A percentile compares a stretch with the other conserved stretches of the same genome.
These are phyloP conservation scores for Aspidapion aeneum DNA, from an alignment of 2,888 invertebrate species.

Conservation along the genomic window DNA sequence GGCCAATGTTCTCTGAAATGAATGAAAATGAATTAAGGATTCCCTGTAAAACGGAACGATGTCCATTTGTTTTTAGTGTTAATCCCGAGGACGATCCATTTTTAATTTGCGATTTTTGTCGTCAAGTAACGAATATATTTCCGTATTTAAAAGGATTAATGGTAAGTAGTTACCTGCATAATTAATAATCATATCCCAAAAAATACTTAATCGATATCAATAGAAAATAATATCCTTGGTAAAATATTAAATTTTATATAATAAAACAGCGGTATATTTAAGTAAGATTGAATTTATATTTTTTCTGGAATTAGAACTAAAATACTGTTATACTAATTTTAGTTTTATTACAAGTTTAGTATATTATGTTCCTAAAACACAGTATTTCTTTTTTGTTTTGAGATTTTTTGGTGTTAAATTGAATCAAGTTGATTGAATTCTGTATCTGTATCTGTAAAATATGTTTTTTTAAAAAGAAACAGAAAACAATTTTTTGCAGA, in stretches of 20 bases:
- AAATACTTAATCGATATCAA: neutral
- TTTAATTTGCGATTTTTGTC: constrained; percentile 37
- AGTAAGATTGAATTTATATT: no score
- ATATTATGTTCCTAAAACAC: no score
- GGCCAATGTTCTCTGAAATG: constrained; percentile 74
- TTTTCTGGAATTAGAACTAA: no score
- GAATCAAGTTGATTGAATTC: no score
- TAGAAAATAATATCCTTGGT: neutral
- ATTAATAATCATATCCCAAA: neutral
- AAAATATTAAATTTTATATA: neutral
- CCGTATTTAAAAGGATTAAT: constrained; percentile 38
- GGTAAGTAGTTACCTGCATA: constrained; percentile 32
- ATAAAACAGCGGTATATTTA: neutral
- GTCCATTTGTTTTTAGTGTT: constrained; percentile 36
- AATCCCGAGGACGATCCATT: constrained; percentile 35
- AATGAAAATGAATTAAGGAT: constrained; percentile 62
- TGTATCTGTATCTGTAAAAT: no score
- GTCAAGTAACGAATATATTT: constrained; percentile 34
- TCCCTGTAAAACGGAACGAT: constrained; percentile 35
- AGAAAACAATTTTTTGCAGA: no score
- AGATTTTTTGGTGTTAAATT: no score
- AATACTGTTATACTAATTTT: no score
- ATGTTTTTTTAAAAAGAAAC: no score
- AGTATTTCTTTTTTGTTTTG: no score
- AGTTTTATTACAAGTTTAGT: no score